Percentiles rank a stretch among this genome's conserved stretches.
These are phyloP conservation scores for Carterocephalus palaemon DNA, from an alignment of 2,888 invertebrate species.

Conservation along the genomic window DNA sequence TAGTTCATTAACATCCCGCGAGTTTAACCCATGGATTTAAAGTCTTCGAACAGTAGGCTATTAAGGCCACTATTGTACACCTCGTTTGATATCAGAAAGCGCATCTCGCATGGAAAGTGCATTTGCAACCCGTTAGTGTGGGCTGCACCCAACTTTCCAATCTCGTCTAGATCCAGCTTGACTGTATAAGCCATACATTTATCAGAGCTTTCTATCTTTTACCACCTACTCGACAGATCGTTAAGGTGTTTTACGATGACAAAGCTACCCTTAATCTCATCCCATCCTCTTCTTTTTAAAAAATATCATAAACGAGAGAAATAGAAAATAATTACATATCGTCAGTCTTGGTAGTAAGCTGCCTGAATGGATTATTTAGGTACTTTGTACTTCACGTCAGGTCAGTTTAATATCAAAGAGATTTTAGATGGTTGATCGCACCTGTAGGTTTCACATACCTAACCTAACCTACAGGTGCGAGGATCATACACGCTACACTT, in stretches of 20 bases:
- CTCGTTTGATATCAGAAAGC: conserved; percentile 59
- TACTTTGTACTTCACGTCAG: no score
- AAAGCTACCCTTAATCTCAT: no score
- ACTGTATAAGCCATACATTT: conserved; percentile 42
- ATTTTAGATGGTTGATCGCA: no score
- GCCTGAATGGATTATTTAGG: no score
- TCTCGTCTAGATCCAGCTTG: conserved; percentile 47
- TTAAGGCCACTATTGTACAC: conserved; percentile 46
- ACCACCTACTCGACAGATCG: conserved; percentile 13
- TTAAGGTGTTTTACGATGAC: conserved; percentile 13
- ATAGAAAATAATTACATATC: no score
- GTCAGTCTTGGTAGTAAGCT: no score
- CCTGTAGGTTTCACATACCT: no score
- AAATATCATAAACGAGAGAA: no score
- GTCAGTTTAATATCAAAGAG: no score
- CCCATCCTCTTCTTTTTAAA: no score
- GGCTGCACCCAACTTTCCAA: conserved; percentile 69
- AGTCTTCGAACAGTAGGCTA: conserved; percentile 21
- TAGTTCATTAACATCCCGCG: conserved; percentile 10
- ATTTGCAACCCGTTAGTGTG: conserved; percentile 50
- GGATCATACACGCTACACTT: no score
- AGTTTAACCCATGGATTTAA: conserved; percentile 7
- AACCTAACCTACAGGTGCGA: no score
- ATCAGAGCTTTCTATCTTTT: conserved; percentile 59
- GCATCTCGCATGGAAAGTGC: conserved; percentile 66